Evolutionary conservation across 1,140 invertebrate genomes (phyloP), one percentile per base, ranked within the genome.

Genomic region (Neocloeon triangulifer): DNA sequence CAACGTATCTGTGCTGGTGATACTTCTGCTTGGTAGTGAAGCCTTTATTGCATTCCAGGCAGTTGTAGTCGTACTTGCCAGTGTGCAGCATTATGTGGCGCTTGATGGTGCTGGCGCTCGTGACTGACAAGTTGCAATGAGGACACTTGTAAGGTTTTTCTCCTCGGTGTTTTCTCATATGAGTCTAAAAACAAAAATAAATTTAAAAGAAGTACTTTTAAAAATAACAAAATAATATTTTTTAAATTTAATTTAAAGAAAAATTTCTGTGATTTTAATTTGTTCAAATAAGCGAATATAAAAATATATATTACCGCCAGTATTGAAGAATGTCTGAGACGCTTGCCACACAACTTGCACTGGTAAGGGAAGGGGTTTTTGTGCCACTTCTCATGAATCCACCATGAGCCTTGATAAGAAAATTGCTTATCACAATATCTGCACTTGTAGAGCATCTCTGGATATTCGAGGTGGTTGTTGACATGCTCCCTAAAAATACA

Each of bases 301-400:
- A n/a, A n/a, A n/a, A n/a, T n/a, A n/a, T n/a, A n/a, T n/a, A n/a
- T n/a, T 19, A 43, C 41, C 10, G 41, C 37, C n/a, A 44, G 35
- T 22, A 36, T 12, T 14, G 43, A 44, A 16, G 39, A 35, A 25
- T 44, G 41, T 5, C 35, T 23, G 27, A 44, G 43, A 21, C 31
- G 33, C 14, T 36, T 20, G 19, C 30, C 35, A 32, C 46, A 48
- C n/a, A 37, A 20, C 5, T 37, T 36, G 33, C 46, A 48, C 12
- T 40, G 37, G 29, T 45, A 48, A 2, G 46, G 46, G 32, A 34
- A 39, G 2, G 43, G 43, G 23, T 41, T 41, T 14, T 43, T 37
- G 32, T 44, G 43, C 43, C 43, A 44, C 26, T 43, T 41, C 8
- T 35, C 28, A 30, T 44, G 43, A 9, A 44, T 39, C 37, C 39